Percentiles rank a stretch among this genome's conserved stretches.
phyloP scores from a whole-genome alignment of 30 jellyfish, hydroid and myxozoan species.

The Chironex yamaguchii region DNA sequence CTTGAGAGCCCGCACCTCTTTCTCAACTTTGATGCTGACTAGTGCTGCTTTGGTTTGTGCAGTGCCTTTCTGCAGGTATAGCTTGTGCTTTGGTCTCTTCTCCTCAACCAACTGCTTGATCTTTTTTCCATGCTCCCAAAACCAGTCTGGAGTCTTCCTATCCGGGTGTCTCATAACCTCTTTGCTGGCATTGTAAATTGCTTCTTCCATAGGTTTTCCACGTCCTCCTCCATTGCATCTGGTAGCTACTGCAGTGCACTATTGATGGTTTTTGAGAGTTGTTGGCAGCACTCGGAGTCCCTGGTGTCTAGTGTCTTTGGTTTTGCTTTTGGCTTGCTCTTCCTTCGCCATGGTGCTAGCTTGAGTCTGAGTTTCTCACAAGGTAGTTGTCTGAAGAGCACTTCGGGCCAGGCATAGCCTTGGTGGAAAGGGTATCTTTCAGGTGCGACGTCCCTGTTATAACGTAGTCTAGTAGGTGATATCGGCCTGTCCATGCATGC shows the following conservation, averaged over 20 bases:
- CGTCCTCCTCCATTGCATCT: background rate
- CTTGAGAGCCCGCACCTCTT: too few species aligned
- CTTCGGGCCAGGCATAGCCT: slow-evolving; percentile 9
- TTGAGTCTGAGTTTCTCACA: background rate
- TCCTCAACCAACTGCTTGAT: background rate
- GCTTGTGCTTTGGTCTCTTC: slow-evolving; percentile 6
- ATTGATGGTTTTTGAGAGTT: background rate
- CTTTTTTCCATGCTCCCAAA: background rate
- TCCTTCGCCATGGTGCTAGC: background rate
- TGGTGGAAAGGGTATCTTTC: slow-evolving; percentile 9
- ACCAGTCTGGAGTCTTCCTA: slow-evolving; percentile 18
- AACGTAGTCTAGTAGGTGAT: background rate
- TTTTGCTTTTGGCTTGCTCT: background rate
- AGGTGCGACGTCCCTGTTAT: background rate
- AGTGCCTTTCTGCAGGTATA: too few species aligned
- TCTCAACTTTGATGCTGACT: too few species aligned
- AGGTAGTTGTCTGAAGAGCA: slow-evolving; percentile 18
- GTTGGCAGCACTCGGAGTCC: background rate
- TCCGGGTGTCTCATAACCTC: slow-evolving; percentile 5
- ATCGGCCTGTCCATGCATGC: slow-evolving; percentile 16
- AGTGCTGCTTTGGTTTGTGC: too few species aligned
- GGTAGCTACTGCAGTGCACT: background rate
- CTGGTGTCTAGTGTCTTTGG: background rate
- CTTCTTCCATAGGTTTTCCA: background rate
- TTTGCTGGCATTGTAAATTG: background rate